Conservation (phyloP, 2,113 vertebrate species). For the Corydoras maculifer region DNA sequence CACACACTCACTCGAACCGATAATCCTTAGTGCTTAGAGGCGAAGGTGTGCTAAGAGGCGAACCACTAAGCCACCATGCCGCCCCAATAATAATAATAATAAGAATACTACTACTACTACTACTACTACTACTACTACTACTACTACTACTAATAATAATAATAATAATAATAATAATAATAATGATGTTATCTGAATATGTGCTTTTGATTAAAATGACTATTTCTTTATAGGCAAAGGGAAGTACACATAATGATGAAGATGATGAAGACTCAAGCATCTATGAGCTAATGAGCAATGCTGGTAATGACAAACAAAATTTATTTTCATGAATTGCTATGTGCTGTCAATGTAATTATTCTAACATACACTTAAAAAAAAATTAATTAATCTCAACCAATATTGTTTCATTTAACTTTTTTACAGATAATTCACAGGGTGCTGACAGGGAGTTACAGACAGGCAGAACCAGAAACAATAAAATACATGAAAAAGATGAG, state of each 20-base stretch:
- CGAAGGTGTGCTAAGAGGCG: no score
- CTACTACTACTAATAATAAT: no score
- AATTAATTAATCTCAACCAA: not conserved
- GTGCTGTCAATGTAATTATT: not conserved
- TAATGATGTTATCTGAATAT: not conserved
- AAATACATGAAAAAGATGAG: slow-evolving; percentile 40
- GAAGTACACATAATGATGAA: slow-evolving; percentile 9
- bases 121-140: no score
- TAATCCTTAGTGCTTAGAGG: no score
- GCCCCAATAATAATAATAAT: no score
- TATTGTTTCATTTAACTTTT: not conserved
- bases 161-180: no score
- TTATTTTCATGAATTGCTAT: not conserved
- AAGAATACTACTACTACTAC: no score
- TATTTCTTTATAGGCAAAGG: slow-evolving; percentile 52
- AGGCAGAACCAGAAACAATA: slow-evolving; percentile 12
- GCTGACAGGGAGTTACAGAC: slow-evolving; percentile 22
- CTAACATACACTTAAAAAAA: not conserved
- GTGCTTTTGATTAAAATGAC: not conserved
- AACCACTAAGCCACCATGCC: no score
- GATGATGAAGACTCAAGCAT: slow-evolving; percentile 47
- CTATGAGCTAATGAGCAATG: slow-evolving; percentile 57
- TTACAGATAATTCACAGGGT: slow-evolving; percentile 42
- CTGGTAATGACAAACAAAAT: slow-evolving; percentile 50
- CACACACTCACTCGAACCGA: no score